Percentiles rank a stretch among this genome's conserved stretches.
Conservation (phyloP, 2,888 invertebrate species). For the Xylota sylvarum region DNA sequence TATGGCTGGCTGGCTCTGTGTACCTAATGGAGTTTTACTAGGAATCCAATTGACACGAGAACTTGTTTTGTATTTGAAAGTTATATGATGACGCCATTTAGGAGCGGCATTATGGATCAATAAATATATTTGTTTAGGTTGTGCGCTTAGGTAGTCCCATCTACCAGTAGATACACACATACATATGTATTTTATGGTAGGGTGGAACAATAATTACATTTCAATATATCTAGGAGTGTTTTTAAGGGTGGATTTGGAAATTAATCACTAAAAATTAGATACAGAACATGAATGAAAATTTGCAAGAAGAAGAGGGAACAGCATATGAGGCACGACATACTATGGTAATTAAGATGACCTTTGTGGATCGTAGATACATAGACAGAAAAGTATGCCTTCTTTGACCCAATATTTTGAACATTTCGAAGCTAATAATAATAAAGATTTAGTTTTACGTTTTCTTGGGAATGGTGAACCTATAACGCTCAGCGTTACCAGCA, state of each 20-base stretch:
- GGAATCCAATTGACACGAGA: constrained; percentile 73
- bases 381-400: too few relatives aligned
- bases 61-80: constrained; percentile 49
- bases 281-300: too few relatives aligned
- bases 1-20: constrained; percentile 18
- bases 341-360: too few relatives aligned
- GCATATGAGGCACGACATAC: neutral
- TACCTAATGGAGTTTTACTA: constrained; percentile 62
- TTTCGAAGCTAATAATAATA: too few relatives aligned
- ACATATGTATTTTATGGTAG: too few relatives aligned
- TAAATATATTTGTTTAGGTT: constrained; percentile 9
- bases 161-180: too few relatives aligned
- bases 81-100: constrained; percentile 72
- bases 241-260: neutral
- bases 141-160: too few relatives aligned
- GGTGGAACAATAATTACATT: constrained; percentile 19
- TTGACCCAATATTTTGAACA: too few relatives aligned
- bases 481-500: too few relatives aligned
- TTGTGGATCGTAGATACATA: neutral
- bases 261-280: neutral
- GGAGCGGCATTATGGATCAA: constrained; percentile 76
- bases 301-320: neutral
- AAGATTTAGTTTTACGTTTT: too few relatives aligned
- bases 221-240: constrained; percentile 43
- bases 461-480: too few relatives aligned